Base-by-base conservation (phyloP, 2,113 vertebrate genomes). In the Jacana jacana region DNA sequence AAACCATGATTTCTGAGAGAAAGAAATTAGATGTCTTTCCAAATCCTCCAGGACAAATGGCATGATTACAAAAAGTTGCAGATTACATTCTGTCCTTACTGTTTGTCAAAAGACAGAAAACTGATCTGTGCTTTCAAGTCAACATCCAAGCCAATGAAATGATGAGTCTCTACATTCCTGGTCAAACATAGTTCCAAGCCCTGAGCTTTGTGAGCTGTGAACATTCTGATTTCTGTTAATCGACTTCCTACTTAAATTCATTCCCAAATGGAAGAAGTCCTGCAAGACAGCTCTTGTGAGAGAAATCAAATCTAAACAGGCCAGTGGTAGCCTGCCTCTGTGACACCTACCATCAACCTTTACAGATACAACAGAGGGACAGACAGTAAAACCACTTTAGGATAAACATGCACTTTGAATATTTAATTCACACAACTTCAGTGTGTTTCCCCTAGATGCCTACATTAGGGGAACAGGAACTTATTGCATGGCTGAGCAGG, bases 351-450 rank as follows among this genome's bases (percentile, higher is more conserved):
- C 20, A 22, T 4, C 60, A 54, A 1, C n/a, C 23, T 55, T 35
- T 24, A 19, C 9, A 11, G 1, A 22, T 0, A 17, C 13, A 65
- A 11, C 23, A 40, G 8, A 1, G 2, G 6, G 63, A 35, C 35
- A 61, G 28, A 23, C 37, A 71, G 27, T 3, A 69, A 58, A 71
- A 11, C 31, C 30, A n/a, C 11, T 46, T 28, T 0, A 27, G 8
- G 33, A 17, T 5, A 37, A 83, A 81, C 4, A 33, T 7, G 6
- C 20, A 42, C 48, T 68, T 46, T 6, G 14, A 48, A 12, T 58
- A 55, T 28, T 52, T 61, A 77, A n/a, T 65, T 89, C 13, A 10
- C 15, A 39, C 4, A 73, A 1, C 6, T 27, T 27, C 1, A 20
- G 18, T 75, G 13, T 2, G 49, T 70, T 64, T 27, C 10, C 42